Evolutionary conservation across 1,140 invertebrate species (phyloP), one percentile per base, ranked within the genome.

Genomic region (Lepidotrigona ventralis): DNA sequence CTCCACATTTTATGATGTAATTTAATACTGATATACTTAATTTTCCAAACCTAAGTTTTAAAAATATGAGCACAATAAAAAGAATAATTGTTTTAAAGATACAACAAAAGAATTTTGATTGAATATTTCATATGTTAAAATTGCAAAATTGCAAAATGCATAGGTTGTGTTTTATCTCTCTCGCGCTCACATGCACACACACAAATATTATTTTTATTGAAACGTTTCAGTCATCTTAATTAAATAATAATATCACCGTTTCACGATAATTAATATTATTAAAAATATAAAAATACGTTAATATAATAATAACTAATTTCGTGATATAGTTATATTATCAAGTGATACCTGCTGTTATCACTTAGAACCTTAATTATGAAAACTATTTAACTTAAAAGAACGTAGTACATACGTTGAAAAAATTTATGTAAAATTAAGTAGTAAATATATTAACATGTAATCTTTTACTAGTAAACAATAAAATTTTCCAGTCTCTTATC

Each of bases 401-500:
- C 1, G 9, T 66, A 33, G 19, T 9, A 39, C 39, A 46, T 46
- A 46, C 6, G 5, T 39, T 39, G 33, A 9, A 46, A 46, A 5
- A 6, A 26, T 5, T 19, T 70, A 3, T 23, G 21, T 23, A 23
- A 69, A 23, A 69, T 39, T 23, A 39, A 56, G 21, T 39, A 39
- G 54, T 19, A 19, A 4, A 81, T 8, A 46, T 46, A 46, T 46
- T 64, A 33, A 12, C 17, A 23, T 64, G 39, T 46, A 46, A 46
- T 46, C 39, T 29, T 46, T 19, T 21, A 53, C 51, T 51, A 68
- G 68, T 53, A 79, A n/a, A 79, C 69, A 68, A 60, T 21, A 29
- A 74, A 23, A 68, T 63, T 74, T 53, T 33, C 75, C 81, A 86
- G 79, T 85, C 79, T 82, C 78, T 85, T 86, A 72, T 85, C 78